These are phyloP conservation scores for Carapus acus DNA, from an alignment of 2,797 vertebrate genomes.

Conservation along the genomic window DNA sequence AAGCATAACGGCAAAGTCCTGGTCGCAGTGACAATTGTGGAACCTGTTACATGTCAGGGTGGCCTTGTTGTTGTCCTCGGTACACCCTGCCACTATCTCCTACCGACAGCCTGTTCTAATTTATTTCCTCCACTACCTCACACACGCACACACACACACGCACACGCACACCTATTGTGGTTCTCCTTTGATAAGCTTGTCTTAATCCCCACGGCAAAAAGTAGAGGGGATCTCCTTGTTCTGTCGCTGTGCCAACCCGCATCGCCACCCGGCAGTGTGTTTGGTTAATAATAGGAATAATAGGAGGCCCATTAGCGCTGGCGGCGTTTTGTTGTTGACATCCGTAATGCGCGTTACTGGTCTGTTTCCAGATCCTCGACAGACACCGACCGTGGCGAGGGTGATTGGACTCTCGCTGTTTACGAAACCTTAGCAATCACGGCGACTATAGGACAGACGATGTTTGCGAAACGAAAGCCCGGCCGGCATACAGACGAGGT, in stretches of 20 bases:
- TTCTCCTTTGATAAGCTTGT: constrained; percentile 31
- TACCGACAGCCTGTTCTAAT: constrained; percentile 17
- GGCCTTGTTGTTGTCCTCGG: background rate
- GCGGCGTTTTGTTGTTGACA: constrained; percentile 45
- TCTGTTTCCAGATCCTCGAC: too few species aligned
- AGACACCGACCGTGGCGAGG: constrained; percentile 31
- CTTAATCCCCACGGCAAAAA: constrained; percentile 45
- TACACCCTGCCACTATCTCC: constrained; percentile 5
- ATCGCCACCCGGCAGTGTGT: constrained; percentile 39
- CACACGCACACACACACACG: constrained; percentile 23
- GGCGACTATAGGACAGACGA: background rate
- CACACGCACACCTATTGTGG: constrained; percentile 39
- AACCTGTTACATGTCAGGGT: too few species aligned
- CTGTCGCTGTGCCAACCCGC: constrained; percentile 35
- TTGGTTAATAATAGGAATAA: constrained; percentile 66
- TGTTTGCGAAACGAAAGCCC: too few species aligned
- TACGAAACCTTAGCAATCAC: background rate
- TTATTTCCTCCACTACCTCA: constrained; percentile 23
- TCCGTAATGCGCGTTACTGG: constrained; percentile 42
- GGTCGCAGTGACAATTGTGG: too few species aligned
- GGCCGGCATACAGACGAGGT: background rate
- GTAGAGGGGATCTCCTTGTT: constrained; percentile 44
- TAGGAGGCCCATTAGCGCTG: constrained; percentile 53
- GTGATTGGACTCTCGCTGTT: constrained; percentile 38
- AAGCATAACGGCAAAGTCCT: too few species aligned